Conservation (phyloP, 2,888 invertebrate genomes). For the Drosophila eohydei region DNA sequence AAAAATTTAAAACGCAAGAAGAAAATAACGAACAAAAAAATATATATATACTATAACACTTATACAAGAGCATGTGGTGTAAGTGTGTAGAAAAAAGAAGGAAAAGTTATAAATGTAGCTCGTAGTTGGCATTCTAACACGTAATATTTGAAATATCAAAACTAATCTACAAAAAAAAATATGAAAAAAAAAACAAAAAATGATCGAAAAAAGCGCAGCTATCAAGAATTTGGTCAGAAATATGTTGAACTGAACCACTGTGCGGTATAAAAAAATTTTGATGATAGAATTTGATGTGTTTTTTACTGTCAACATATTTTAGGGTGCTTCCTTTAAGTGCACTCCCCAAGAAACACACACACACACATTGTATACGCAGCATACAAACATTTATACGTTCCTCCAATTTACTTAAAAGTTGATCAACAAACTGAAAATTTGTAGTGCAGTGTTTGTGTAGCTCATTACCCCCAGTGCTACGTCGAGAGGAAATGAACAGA, state of each 20-base stretch:
- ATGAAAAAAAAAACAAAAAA: conserved; percentile 1
- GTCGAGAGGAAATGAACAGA: conserved; percentile 17
- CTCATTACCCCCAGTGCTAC: conserved; percentile 58
- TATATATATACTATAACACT: conserved; percentile 33
- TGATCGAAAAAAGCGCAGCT: conserved; percentile 13
- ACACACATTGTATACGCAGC: conserved; percentile 42
- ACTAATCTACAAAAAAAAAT: conserved; percentile 52
- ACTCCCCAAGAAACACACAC: conserved; percentile 26
- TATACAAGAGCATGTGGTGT: conserved; percentile 41
- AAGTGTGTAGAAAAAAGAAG: conserved; percentile 35
- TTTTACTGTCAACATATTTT: conserved; percentile 50
- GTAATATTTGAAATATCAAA: conserved; percentile 54
- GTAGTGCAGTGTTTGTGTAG: conserved; percentile 22
- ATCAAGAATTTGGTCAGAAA: conserved; percentile 15
- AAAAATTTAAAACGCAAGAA: conserved; percentile 39
- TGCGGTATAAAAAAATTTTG: conserved; percentile 53
- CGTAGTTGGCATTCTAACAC: conserved; percentile 61
- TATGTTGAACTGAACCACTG: conserved; percentile 33
- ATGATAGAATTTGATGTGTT: conserved; percentile 54
- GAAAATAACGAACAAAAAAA: conserved; percentile 37
- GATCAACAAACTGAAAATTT: conserved; percentile 30
- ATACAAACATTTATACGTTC: conserved; percentile 54
- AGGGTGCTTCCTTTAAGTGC: conserved; percentile 43
- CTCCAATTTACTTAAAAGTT: conserved; percentile 57
- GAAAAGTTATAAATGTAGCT: conserved; percentile 59